phyloP scores from a whole-genome alignment of 2,888 invertebrate genomes.

The Hydropsyche betteni region DNA sequence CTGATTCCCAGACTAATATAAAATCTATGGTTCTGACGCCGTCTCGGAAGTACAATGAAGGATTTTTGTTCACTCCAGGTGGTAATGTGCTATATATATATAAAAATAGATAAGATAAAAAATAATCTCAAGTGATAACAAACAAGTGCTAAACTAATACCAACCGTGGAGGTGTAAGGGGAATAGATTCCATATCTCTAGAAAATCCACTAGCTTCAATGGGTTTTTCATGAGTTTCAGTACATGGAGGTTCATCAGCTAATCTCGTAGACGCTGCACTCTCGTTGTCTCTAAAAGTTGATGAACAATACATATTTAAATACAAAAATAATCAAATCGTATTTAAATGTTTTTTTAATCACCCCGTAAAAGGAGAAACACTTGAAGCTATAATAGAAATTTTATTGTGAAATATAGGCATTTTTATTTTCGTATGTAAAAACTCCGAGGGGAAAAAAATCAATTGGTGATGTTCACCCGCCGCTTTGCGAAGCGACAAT shows the following conservation, averaged over 20 bases:
- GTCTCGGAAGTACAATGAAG: conserved; percentile 75
- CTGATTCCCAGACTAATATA: conserved; percentile 79
- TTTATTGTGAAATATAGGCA: conserved; percentile 5
- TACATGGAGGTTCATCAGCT: conserved; percentile 56
- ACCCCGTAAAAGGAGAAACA: neutral
- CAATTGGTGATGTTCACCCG: neutral
- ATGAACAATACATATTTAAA: conserved; percentile 54
- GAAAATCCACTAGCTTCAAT: conserved; percentile 35
- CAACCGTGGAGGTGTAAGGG: conserved; percentile 39
- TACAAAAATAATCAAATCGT: neutral
- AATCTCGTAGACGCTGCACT: conserved; percentile 65
- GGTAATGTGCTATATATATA: conserved; percentile 63
- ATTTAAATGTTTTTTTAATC: neutral
- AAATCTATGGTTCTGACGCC: conserved; percentile 79
- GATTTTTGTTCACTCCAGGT: conserved; percentile 61
- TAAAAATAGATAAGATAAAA: neutral
- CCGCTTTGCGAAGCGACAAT: neutral
- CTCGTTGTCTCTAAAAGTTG: conserved; percentile 62
- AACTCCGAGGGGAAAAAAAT: neutral
- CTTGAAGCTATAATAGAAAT: neutral
- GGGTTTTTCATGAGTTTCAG: conserved; percentile 41
- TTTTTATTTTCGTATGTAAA: neutral
- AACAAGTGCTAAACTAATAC: no score
- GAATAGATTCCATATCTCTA: conserved; percentile 37
- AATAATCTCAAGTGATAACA: neutral